Percentiles rank a stretch among this genome's conserved stretches.
phyloP scores from a whole-genome alignment of 2,113 vertebrate genomes.

The Urocolius indicus region DNA sequence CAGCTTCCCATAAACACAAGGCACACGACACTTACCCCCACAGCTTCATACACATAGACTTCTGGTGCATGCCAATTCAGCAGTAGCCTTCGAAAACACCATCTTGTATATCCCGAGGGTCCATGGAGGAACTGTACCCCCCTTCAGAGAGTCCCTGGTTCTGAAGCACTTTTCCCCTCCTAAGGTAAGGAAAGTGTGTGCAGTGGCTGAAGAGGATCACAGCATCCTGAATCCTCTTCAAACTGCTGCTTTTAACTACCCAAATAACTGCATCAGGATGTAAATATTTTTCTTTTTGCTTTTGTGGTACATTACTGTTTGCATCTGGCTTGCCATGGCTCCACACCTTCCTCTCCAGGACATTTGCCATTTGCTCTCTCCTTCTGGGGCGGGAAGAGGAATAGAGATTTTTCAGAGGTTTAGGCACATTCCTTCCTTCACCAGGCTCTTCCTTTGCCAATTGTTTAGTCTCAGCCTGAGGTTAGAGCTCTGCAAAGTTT shows the following conservation, averaged over 20 bases:
- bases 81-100: not conserved
- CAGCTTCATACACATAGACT: not conserved
- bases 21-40: not conserved
- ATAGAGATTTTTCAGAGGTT: constrained; percentile 64
- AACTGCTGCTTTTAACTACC: constrained; percentile 47
- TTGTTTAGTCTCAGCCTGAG: constrained; percentile 55
- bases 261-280: constrained; percentile 57
- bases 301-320: constrained; percentile 67
- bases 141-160: not conserved
- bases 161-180: not conserved
- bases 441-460: constrained; percentile 24
- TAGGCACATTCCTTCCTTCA: constrained; percentile 61
- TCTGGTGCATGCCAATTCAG: not conserved
- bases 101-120: not conserved
- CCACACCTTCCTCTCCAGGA: constrained; percentile 59
- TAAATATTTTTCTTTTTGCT: constrained; percentile 68
- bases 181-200: not conserved
- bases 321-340: constrained; percentile 41
- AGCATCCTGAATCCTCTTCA: constrained; percentile 46
- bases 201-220: constrained; percentile 9
- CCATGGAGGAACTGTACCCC: not conserved
- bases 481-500: constrained; percentile 27
- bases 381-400: constrained; percentile 38
- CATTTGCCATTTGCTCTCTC: constrained; percentile 59
- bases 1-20: not conserved